Evolutionary conservation across 2,888 invertebrate species (phyloP).

Genomic region (Podabrus alpinus): DNA sequence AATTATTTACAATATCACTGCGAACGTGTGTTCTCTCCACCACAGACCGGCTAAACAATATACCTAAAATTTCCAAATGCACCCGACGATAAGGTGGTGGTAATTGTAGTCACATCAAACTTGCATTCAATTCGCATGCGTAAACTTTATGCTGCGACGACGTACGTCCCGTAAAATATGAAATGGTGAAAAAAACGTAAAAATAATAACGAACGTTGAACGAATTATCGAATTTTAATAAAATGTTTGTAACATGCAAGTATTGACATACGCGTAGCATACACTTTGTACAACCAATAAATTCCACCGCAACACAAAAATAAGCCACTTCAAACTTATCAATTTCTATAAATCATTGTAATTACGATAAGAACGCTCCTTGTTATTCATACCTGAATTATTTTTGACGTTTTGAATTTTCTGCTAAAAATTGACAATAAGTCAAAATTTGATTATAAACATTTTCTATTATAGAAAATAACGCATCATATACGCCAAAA

Average conservation of each 20-base stretch:
- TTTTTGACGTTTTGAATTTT: not conserved
- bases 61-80: not conserved
- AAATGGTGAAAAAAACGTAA: not conserved
- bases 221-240: not conserved
- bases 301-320: not conserved
- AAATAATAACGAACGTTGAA: not conserved
- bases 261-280: not conserved
- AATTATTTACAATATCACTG: not conserved
- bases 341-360: not conserved
- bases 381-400: not conserved
- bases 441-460: not conserved
- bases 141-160: not conserved
- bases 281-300: not conserved
- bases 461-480: too few relatives aligned
- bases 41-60: constrained; percentile 6
- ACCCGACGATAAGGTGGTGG: not conserved
- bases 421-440: not conserved
- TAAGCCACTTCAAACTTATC: not conserved
- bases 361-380: not conserved
- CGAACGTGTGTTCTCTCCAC: constrained; percentile 19
- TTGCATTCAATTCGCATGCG: not conserved
- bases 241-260: not conserved
- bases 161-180: not conserved
- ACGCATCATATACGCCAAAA: too few relatives aligned
- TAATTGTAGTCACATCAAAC: not conserved